Evolutionary conservation across 2,113 vertebrate genomes (phyloP), one percentile per base, ranked within the genome.

Genomic region (Martes martes): DNA sequence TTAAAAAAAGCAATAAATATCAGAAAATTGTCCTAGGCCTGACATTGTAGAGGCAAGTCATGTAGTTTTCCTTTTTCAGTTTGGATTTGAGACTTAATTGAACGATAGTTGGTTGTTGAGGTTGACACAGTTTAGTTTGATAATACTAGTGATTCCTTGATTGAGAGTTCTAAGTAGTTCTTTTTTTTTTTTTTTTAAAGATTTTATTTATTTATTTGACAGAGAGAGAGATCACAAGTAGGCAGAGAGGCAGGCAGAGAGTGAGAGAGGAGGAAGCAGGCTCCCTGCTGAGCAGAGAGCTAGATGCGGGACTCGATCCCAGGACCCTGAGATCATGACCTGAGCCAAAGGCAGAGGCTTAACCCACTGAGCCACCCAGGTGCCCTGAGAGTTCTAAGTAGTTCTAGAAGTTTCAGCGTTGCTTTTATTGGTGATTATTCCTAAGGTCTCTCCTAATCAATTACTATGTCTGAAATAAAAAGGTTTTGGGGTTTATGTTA

Each of bases 71-170:
- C 13, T 33, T 67, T 73, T 95, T 89, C 33, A 36, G 16, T 85
- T 93, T 91, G 80, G 26, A 79, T 86, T 95, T 90, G 45, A 79
- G 47, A 82, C 45, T 95, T 90, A 57, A 39, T 50, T 93, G 63
- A 85, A 52, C 19, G 18, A 24, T 50, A 57, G 71, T 84, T 88
- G 39, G 11, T 86, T 89, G 18, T 90, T 67, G 80, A 86, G 8
- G 36, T 7, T 80, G 71, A 93, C 52, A 69, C 5, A 76, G 55
- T 86, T 93, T 69, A 63, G 23, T 89, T 93, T 45, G 93, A 14
- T 19, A 93, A 31, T 89, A 74, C 19, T 36, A 82, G 18, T 67
- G 18, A 65, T 97, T 74, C 55, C 26, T 89, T 93, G 26, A 50
- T 26, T 81, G 65, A 83, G 52, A 79, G 15, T 87, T 67, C 15